A percentile compares a stretch with the other conserved stretches of the same genome.
Evolutionary conservation across 1,140 invertebrate species (phyloP).

Genomic region (Berghia stephanieae): DNA sequence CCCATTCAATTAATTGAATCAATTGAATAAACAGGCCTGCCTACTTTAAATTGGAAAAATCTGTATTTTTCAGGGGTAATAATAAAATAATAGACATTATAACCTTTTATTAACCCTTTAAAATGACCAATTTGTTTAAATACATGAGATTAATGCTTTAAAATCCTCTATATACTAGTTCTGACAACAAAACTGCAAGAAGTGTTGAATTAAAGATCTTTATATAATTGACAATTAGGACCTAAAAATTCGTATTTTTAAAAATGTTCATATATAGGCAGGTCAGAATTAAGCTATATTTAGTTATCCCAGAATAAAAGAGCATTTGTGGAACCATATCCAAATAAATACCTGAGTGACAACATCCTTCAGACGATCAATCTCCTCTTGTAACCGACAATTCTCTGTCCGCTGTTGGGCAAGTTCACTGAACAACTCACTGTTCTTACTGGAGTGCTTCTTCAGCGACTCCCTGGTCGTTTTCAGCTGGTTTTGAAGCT

Average conservation of each 20-base stretch:
- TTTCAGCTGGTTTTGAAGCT: conserved; percentile 29
- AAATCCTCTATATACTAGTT: too few relatives aligned
- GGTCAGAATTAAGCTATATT: not conserved
- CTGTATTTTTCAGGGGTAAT: too few relatives aligned
- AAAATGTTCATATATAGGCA: not conserved
- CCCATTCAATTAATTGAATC: too few relatives aligned
- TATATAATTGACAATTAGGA: not conserved
- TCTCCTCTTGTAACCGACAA: conserved; percentile 6
- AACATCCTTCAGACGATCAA: not conserved
- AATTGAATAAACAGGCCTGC: too few relatives aligned
- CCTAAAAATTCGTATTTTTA: not conserved
- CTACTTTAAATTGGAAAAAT: too few relatives aligned
- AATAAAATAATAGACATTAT: too few relatives aligned
- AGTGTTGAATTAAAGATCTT: not conserved
- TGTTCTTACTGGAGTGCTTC: conserved; percentile 43
- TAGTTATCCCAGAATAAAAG: not conserved
- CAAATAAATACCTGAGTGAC: not conserved
- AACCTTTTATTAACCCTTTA: too few relatives aligned
- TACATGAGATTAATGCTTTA: too few relatives aligned
- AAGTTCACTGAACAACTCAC: conserved; percentile 38
- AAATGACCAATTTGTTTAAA: too few relatives aligned
- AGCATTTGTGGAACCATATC: not conserved
- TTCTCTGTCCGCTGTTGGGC: conserved; percentile 10
- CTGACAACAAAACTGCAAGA: not conserved
- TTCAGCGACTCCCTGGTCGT: conserved; percentile 36